Evolutionary conservation across 2,888 invertebrate species (phyloP).

Genomic region (Andrena fulva): DNA sequence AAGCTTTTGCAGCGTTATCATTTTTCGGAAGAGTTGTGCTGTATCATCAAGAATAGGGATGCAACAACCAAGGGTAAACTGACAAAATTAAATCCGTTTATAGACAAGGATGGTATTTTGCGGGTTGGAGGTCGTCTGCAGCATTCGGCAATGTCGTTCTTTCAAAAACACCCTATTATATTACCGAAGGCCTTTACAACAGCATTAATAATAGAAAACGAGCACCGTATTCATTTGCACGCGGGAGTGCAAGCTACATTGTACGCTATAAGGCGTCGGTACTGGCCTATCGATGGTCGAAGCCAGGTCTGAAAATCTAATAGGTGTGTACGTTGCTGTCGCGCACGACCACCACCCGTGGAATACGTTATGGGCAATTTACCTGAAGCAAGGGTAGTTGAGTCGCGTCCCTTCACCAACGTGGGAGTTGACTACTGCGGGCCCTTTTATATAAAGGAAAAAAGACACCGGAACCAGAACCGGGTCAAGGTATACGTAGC

Average conservation of each 20-base stretch:
- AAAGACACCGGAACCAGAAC: background rate
- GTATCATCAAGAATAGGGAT: background rate
- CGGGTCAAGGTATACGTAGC: background rate
- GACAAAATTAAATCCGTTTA: background rate
- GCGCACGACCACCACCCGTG: background rate
- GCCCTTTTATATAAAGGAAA: background rate
- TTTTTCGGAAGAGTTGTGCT: background rate
- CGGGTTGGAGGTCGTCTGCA: constrained; percentile 5
- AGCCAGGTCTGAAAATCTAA: background rate
- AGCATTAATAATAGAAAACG: background rate
- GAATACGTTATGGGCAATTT: constrained; percentile 16
- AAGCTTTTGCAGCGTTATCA: background rate
- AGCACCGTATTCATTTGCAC: background rate
- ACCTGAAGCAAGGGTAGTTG: too few relatives aligned
- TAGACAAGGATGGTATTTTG: background rate
- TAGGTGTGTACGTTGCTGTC: background rate
- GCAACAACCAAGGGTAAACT: background rate
- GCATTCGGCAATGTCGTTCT: background rate
- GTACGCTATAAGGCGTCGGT: background rate
- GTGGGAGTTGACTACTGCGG: too few relatives aligned
- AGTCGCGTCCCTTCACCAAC: too few relatives aligned
- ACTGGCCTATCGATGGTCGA: constrained; percentile 11
- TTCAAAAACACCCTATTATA: background rate
- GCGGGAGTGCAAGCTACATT: constrained; percentile 3
- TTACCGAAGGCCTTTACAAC: background rate